phyloP scores from a whole-genome alignment of 1,140 invertebrate species.

The Periplaneta americana region DNA sequence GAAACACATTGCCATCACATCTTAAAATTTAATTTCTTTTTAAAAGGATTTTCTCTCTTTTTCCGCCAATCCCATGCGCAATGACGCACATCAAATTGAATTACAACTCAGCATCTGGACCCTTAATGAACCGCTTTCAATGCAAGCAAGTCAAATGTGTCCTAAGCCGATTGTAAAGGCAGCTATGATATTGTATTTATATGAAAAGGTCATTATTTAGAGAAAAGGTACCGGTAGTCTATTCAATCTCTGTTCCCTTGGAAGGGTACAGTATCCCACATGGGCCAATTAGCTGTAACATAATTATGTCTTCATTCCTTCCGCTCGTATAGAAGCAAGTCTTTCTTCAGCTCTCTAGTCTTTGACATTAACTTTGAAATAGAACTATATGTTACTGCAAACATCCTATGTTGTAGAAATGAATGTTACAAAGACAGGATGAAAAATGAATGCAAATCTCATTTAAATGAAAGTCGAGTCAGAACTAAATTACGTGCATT shows the following conservation, averaged over 20 bases:
- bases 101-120: background rate
- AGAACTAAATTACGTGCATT: no score
- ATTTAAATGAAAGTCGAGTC: no score
- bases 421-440: no score
- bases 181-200: background rate
- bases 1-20: background rate
- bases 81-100: background rate
- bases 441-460: no score
- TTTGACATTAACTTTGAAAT: background rate
- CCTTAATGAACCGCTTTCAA: background rate
- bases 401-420: no score
- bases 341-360: no score
- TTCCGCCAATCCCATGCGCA: background rate
- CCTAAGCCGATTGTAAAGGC: background rate
- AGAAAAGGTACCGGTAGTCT: background rate
- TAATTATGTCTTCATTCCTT: no score
- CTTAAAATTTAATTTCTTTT: background rate
- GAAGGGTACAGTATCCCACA: background rate
- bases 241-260: background rate
- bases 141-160: background rate
- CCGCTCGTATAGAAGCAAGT: no score
- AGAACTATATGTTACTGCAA: background rate
- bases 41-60: background rate
- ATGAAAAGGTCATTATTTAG: background rate
- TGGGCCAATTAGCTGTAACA: background rate